phyloP scores from a whole-genome alignment of 2,888 invertebrate species.

The Caenorhabditis sp. region DNA sequence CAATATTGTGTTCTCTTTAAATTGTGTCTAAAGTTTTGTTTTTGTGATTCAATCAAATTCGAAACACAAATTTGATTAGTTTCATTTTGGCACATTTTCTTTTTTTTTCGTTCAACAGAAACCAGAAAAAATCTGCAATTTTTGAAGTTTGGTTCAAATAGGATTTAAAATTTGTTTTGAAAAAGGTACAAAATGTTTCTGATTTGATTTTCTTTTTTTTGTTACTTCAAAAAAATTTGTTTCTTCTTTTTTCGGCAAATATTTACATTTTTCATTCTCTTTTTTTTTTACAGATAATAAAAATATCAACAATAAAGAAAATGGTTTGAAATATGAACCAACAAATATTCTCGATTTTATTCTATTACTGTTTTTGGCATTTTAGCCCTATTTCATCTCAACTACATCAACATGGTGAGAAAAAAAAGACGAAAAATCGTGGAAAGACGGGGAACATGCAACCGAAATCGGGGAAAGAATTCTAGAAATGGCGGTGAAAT shows the following conservation, averaged over 20 bases:
- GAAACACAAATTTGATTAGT: background rate
- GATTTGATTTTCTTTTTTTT: constrained; percentile 17
- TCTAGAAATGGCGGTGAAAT: no score
- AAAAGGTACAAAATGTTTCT: constrained; percentile 24
- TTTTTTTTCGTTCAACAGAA: background rate
- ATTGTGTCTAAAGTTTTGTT: background rate
- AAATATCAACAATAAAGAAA: background rate
- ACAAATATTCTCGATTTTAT: background rate
- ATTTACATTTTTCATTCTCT: background rate
- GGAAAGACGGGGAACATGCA: no score
- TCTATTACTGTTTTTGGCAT: background rate
- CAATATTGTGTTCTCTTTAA: background rate
- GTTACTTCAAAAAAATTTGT: background rate
- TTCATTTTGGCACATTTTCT: background rate
- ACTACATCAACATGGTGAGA: background rate
- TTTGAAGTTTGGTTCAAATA: background rate
- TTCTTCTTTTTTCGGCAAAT: constrained; percentile 1
- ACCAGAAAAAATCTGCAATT: no score
- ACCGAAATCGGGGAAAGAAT: no score
- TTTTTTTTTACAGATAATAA: background rate
- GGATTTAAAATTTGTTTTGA: constrained; percentile 3
- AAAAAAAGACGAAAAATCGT: no score
- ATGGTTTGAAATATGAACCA: background rate
- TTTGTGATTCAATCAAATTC: background rate
- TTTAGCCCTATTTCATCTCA: background rate